These are phyloP conservation scores for Tetramorium parvispinum DNA, from an alignment of 1,140 invertebrate genomes.

Conservation along the genomic window DNA sequence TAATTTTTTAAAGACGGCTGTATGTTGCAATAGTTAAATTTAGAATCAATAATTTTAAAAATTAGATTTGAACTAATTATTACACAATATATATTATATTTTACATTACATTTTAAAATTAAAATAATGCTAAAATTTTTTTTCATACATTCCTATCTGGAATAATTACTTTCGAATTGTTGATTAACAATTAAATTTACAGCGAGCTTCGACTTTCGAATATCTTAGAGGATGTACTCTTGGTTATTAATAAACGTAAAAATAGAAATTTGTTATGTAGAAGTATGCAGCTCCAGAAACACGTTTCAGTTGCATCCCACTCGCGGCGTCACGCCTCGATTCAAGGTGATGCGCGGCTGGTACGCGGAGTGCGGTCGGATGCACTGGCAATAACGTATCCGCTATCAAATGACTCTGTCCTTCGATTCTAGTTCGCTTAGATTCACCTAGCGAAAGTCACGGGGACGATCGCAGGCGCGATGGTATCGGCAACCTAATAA, in stretches of 20 bases:
- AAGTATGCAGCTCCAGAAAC: constrained; percentile 20
- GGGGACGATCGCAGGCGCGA: constrained; percentile 23
- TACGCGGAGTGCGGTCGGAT: constrained; percentile 62
- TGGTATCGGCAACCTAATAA: constrained; percentile 25
- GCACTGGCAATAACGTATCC: constrained; percentile 67
- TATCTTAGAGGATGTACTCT: not conserved
- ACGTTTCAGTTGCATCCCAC: constrained; percentile 47
- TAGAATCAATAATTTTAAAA: too few species aligned
- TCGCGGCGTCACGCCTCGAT: constrained; percentile 39
- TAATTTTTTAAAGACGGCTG: too few species aligned
- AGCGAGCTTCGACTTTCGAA: not conserved
- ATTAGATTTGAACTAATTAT: too few species aligned
- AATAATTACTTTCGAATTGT: not conserved
- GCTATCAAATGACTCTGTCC: constrained; percentile 61
- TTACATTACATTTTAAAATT: too few species aligned
- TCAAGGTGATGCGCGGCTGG: constrained; percentile 61
- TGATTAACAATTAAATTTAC: not conserved
- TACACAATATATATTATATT: too few species aligned
- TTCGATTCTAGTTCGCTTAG: constrained; percentile 68
- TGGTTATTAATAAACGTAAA: constrained; percentile 8
- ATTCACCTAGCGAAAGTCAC: constrained; percentile 68
- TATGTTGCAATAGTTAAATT: too few species aligned
- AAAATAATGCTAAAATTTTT: too few species aligned
- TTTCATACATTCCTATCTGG: too few species aligned
- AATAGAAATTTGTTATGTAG: not conserved